Evolutionary conservation across 2,888 invertebrate species (phyloP), one percentile per base, ranked within the genome.

Genomic region (Acrobasis consociella): DNA sequence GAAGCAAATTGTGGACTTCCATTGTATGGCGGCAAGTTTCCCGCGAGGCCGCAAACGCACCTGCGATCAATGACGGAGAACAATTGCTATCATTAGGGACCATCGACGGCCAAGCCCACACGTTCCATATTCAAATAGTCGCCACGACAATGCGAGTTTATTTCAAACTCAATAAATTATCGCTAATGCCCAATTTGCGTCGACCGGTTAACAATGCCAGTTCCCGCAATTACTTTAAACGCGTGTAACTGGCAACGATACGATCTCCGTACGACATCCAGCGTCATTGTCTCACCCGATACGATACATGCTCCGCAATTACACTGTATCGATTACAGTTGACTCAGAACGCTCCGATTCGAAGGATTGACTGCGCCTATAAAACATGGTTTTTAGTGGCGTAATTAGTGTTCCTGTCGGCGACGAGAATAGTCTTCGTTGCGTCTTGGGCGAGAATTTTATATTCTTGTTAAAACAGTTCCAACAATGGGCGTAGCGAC

Each of bases 151-250:
- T 89, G 85, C 84, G 75, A 86, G 82, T 86, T 89, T 86, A 86
- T 89, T 87, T 85, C 82, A 88, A 89, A 88, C 81, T 82, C 89
- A 85, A 91, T 92, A 91, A 89, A 91, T 91, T 92, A 92, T 91
- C 76, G 87, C 87, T 89, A 91, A 92, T 91, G 89, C 91, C 89
- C 91, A 91, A 91, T 91, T 91, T 91, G 91, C 87, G 90, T 89
- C 89, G 82, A 82, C 81, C 81, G 83, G 86, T 80, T 88, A 90
- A 92, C 92, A 92, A 92, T 92, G 86, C 85, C 85, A 74, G 89
- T 91, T 91, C 91, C 90, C 91, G 90, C 89, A 91, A 92, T 92
- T 91, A 92, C 90, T 91, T 56, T 91, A 91, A 92, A 92, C 87
- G 87, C 87, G 83, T 90, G 91, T 91, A 90, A 89, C 87, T 86